Percentiles rank a stretch among this genome's conserved stretches.
These are phyloP conservation scores for Rhabdomys dilectus DNA, from an alignment of 2,113 vertebrate genomes.

Conservation along the genomic window DNA sequence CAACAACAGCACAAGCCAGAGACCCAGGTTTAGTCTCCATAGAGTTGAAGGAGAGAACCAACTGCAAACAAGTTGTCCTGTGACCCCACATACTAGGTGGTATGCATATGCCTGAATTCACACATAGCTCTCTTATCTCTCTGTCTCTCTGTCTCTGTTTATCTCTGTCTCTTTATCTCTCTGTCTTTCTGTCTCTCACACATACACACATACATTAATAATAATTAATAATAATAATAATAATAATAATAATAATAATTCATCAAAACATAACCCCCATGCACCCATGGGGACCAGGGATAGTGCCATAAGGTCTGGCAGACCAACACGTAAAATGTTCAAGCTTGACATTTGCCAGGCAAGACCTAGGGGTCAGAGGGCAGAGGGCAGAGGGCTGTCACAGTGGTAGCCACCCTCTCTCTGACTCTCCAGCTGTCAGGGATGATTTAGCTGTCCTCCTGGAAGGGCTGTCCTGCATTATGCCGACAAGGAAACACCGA, in stretches of 20 bases:
- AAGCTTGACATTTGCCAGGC: too few relatives aligned
- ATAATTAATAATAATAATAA: background rate
- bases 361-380: background rate
- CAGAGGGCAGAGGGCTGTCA: background rate
- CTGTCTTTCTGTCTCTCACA: background rate
- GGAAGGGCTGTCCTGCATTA: background rate
- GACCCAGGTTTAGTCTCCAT: background rate
- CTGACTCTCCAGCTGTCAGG: background rate
- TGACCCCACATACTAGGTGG: background rate
- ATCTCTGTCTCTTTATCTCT: background rate
- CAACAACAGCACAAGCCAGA: background rate
- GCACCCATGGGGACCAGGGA: too few relatives aligned
- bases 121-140: background rate
- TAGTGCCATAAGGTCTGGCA: background rate
- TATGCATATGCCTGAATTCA: too few relatives aligned
- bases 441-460: background rate
- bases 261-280: background rate
- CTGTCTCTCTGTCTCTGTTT: background rate
- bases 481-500: rapidly evolving
- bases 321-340: background rate
- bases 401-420: background rate
- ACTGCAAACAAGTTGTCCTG: background rate
- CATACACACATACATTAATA: background rate
- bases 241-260: background rate
- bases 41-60: background rate